Conservation (phyloP, 1,140 invertebrate species). For the Danaus plexippus region DNA sequence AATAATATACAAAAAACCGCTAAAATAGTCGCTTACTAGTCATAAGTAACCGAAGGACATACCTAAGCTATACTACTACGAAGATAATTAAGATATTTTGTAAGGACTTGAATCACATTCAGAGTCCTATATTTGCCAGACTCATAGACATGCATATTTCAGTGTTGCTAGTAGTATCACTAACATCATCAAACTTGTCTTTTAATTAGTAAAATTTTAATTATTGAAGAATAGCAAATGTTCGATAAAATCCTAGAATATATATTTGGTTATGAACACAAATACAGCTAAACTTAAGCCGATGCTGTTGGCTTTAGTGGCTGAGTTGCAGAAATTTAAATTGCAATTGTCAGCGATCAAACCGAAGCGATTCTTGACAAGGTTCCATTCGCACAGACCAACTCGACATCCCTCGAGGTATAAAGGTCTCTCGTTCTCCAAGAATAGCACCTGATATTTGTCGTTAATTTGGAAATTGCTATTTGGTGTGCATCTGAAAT, state of each 20-base stretch:
- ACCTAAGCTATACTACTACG: too few relatives aligned
- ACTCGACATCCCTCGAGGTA: slow-evolving; percentile 73
- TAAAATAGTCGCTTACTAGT: too few relatives aligned
- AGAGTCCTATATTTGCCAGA: too few relatives aligned
- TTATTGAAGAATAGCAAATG: not conserved
- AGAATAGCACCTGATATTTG: slow-evolving; percentile 74
- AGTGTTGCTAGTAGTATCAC: too few relatives aligned
- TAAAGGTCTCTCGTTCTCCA: slow-evolving; percentile 76
- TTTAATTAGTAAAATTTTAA: not conserved
- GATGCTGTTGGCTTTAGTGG: slow-evolving; percentile 25
- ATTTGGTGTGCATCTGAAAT: slow-evolving; percentile 67
- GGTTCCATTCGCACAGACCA: slow-evolving; percentile 75
- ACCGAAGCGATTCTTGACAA: slow-evolving; percentile 47
- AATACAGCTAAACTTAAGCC: slow-evolving; percentile 18
- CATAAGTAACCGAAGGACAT: too few relatives aligned
- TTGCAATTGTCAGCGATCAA: slow-evolving; percentile 49
- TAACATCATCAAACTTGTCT: too few relatives aligned
- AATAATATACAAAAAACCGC: too few relatives aligned
- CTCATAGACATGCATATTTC: too few relatives aligned
- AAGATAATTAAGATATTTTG: too few relatives aligned
- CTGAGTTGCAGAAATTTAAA: slow-evolving; percentile 51
- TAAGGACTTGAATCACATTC: too few relatives aligned
- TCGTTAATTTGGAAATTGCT: slow-evolving; percentile 63
- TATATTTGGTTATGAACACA: slow-evolving; percentile 4
- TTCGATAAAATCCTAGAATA: too few relatives aligned